Evolutionary conservation across 2,113 vertebrate species (phyloP), one percentile per base, ranked within the genome.

Genomic region (Pangasianodon gigas): DNA sequence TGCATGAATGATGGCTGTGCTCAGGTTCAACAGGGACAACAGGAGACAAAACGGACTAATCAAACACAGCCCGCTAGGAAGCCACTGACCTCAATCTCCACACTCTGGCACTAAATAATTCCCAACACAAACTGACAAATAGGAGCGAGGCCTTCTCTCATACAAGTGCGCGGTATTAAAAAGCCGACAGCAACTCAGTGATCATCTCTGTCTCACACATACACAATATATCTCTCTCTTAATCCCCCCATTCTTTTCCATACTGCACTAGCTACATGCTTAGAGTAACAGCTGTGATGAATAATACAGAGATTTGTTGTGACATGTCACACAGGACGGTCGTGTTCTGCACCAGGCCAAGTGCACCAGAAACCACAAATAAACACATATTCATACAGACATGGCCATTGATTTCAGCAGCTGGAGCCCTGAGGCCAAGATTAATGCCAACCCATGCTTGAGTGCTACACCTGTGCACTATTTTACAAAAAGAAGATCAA

Each of bases 391-490:
- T 92, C 46, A 54, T 86, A 75, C 75, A 86, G 74, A 82, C 24
- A 44, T 52, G 62, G 8, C 60, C n/a, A 88, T 54, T 69, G 90
- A 94, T 92, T 93, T 90, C 92, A 92, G 90, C 91, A 93, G 92
- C 93, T 89, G 89, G 46, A 48, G 69, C 91, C 93, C 93, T 89
- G 91, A 87, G 89, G 93, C 92, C 88, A 90, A 91, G 91, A 93
- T 94, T 94, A 93, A 87, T 89, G 89, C 90, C 92, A 92, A 88
- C 91, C 92, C 93, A 93, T 1, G 83, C 51, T 90, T 71, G 87
- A 93, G 87, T 90, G 91, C 79, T 74, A 75, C 8, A 71, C 67
- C 87, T 54, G 6, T 92, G 75, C 32, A 32, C 84, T 46, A 88
- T 88, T 69, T 75, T 75, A 88, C 90, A 90, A 91, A 46, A 32